Evolutionary conservation across 2,888 invertebrate species (phyloP).

Genomic region (Himalopsyche japonica): DNA sequence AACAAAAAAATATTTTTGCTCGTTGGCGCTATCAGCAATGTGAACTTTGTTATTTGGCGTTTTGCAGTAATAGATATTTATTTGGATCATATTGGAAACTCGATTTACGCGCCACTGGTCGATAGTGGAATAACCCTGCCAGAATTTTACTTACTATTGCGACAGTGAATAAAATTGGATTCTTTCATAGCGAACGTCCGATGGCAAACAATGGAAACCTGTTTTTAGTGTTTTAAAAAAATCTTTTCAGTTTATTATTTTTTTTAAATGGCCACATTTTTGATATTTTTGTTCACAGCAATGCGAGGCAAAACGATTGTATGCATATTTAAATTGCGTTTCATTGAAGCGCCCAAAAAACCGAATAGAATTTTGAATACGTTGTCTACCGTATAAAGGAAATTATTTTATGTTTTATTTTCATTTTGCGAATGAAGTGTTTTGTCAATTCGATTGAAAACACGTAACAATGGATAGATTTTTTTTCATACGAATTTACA

Average conservation of each 20-base stretch:
- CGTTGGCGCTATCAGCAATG: too few relatives aligned
- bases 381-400: neutral
- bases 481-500: too few relatives aligned
- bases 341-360: neutral
- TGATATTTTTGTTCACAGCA: constrained; percentile 5
- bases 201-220: constrained; percentile 16
- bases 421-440: too few relatives aligned
- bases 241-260: constrained; percentile 8
- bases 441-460: too few relatives aligned
- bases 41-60: too few relatives aligned
- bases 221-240: neutral
- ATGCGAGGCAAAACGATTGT: neutral
- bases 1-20: too few relatives aligned
- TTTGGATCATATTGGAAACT: too few relatives aligned
- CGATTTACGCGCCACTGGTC: neutral
- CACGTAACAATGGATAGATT: too few relatives aligned
- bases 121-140: neutral
- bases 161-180: constrained; percentile 18
- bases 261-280: constrained; percentile 4
- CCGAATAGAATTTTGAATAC: constrained; percentile 7
- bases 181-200: constrained; percentile 12
- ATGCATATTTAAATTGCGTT: constrained; percentile 1
- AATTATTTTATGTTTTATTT: neutral
- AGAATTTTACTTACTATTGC: neutral
- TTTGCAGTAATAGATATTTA: too few relatives aligned